A percentile compares a stretch with the other conserved stretches of the same genome.
These are phyloP conservation scores for Drosophila nigricruria DNA, from an alignment of 2,888 invertebrate genomes.

Conservation along the genomic window DNA sequence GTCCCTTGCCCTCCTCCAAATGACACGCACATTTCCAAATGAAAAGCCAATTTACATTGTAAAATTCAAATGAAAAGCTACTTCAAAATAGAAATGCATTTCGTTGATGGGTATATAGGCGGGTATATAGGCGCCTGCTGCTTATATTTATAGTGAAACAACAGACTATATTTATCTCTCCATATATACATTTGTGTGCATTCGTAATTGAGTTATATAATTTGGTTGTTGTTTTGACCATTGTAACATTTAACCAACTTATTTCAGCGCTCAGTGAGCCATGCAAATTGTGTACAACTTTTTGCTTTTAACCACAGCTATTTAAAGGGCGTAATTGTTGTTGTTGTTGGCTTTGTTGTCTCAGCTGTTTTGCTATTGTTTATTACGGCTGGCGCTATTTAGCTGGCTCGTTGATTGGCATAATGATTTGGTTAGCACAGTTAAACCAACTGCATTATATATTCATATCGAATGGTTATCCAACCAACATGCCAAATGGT, in stretches of 20 bases:
- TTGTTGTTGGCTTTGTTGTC: slow-evolving; percentile 19
- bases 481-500: slow-evolving; percentile 26
- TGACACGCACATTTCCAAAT: slow-evolving; percentile 39
- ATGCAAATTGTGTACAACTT: slow-evolving; percentile 66
- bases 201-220: slow-evolving; percentile 64
- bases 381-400: slow-evolving; percentile 14
- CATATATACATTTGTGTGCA: slow-evolving; percentile 3
- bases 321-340: slow-evolving; percentile 25
- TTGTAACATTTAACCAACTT: slow-evolving; percentile 72
- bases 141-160: slow-evolving; percentile 29
- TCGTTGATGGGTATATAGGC: slow-evolving; percentile 22
- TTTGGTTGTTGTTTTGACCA: slow-evolving; percentile 28
- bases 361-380: slow-evolving; percentile 24
- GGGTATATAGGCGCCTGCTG: neutral
- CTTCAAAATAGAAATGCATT: slow-evolving; percentile 74
- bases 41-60: slow-evolving; percentile 50
- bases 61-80: slow-evolving; percentile 55
- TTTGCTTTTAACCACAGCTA: slow-evolving; percentile 31
- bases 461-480: slow-evolving; percentile 21
- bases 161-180: neutral
- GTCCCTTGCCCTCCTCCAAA: neutral
- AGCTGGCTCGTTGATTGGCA: slow-evolving; percentile 45
- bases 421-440: slow-evolving; percentile 40
- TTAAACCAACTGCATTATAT: slow-evolving; percentile 25
- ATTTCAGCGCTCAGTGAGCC: slow-evolving; percentile 69